Evolutionary conservation across 2,888 invertebrate species (phyloP).

Genomic region (Didymodactylos carnosus): DNA sequence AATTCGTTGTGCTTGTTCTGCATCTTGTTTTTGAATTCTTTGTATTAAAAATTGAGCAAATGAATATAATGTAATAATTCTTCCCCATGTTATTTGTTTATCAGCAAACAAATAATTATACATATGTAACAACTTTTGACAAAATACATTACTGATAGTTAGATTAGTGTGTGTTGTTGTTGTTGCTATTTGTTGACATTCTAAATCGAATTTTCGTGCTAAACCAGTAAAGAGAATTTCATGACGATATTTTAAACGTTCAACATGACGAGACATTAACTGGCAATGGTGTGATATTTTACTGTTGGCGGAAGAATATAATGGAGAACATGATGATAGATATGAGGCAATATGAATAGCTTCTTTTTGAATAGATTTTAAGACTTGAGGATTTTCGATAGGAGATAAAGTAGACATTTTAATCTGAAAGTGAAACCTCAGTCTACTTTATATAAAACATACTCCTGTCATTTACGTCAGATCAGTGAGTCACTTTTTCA

Average conservation of each 20-base stretch:
- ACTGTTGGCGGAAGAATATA: too few species aligned
- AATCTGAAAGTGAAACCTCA: too few species aligned
- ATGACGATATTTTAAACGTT: background rate
- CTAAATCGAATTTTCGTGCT: background rate
- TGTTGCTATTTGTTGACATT: background rate
- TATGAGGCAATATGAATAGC: too few species aligned
- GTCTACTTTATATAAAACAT: too few species aligned
- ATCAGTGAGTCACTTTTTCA: too few species aligned
- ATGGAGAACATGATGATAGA: too few species aligned
- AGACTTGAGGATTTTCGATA: too few species aligned
- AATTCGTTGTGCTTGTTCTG: background rate
- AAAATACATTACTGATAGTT: background rate
- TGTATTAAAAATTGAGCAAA: background rate
- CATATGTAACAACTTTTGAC: background rate
- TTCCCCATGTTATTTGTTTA: background rate
- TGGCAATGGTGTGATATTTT: too few species aligned
- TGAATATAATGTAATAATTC: background rate
- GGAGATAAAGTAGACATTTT: too few species aligned
- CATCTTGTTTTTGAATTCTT: background rate
- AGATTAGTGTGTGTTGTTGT: background rate
- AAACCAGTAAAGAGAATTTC: background rate
- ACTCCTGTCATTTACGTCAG: too few species aligned
- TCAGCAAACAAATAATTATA: background rate
- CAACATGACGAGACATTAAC: too few species aligned
- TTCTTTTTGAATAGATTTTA: too few species aligned